phyloP scores from a whole-genome alignment of 2,888 invertebrate genomes.

The Melanophora roralis region DNA sequence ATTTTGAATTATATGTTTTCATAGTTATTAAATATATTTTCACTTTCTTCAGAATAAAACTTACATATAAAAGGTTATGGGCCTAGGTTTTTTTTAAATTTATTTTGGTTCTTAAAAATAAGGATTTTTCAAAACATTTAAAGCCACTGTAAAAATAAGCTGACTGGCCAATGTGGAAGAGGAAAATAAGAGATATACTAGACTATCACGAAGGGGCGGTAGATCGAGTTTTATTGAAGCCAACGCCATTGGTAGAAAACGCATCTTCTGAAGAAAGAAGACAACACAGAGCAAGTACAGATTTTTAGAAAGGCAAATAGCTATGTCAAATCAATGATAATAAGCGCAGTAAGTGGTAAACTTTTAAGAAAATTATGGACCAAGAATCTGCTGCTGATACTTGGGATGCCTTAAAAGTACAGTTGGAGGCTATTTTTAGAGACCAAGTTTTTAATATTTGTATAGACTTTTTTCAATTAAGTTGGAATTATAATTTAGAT shows the following conservation, averaged over 20 bases:
- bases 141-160: not conserved
- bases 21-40: no score
- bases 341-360: not conserved
- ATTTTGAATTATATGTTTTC: no score
- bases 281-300: not conserved
- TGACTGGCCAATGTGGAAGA: slow-evolving; percentile 26
- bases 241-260: not conserved
- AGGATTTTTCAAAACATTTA: not conserved
- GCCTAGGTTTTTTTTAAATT: not conserved
- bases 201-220: no score
- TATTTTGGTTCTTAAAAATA: not conserved
- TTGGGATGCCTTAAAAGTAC: not conserved
- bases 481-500: not conserved
- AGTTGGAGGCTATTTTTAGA: not conserved
- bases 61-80: not conserved
- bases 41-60: not conserved
- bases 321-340: not conserved
- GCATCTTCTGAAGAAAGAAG: not conserved
- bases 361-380: not conserved
- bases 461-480: not conserved
- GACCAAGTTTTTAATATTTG: not conserved
- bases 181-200: no score
- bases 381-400: not conserved
- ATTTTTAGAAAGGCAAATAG: not conserved
- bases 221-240: not conserved